A percentile compares a stretch with the other conserved stretches of the same genome.
These are phyloP conservation scores for Teinopalpus imperialis DNA, from an alignment of 2,888 invertebrate genomes.

Conservation along the genomic window DNA sequence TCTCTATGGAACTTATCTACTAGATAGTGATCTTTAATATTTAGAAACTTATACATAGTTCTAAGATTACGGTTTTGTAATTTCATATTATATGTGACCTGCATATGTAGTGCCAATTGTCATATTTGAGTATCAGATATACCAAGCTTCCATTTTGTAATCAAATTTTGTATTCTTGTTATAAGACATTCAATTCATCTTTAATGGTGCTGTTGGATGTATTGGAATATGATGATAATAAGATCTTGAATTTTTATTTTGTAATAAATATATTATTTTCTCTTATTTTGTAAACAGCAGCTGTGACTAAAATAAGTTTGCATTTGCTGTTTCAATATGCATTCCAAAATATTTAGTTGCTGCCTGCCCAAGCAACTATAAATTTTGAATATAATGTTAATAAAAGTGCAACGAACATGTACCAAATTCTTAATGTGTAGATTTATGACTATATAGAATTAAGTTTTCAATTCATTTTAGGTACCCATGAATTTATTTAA, in stretches of 20 bases:
- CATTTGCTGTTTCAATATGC: conserved; percentile 52
- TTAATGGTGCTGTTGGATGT: conserved; percentile 30
- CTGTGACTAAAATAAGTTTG: conserved; percentile 29
- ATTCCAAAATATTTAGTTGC: conserved; percentile 65
- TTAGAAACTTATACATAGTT: conserved; percentile 43
- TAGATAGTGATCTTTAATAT: conserved; percentile 40
- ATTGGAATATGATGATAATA: conserved; percentile 49
- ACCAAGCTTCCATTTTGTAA: conserved; percentile 53
- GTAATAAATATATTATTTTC: conserved; percentile 30
- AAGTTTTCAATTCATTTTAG: conserved; percentile 57
- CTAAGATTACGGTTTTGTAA: conserved; percentile 53
- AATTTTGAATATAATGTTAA: conserved; percentile 35
- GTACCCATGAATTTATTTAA: conserved; percentile 40
- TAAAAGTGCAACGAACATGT: conserved; percentile 77
- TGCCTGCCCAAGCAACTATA: conserved; percentile 32
- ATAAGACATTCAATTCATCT: conserved; percentile 28
- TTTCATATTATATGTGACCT: conserved; percentile 70
- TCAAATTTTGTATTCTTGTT: conserved; percentile 47
- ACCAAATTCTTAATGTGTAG: conserved; percentile 74
- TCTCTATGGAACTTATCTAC: conserved; percentile 29
- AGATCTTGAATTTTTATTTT: conserved; percentile 40
- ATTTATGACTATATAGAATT: conserved; percentile 68
- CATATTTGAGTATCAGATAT: conserved; percentile 50
- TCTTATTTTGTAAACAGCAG: conserved; percentile 26
- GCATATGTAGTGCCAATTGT: conserved; percentile 76